Conservation (phyloP, 1,140 invertebrate species). For the Cyclina sinensis region DNA sequence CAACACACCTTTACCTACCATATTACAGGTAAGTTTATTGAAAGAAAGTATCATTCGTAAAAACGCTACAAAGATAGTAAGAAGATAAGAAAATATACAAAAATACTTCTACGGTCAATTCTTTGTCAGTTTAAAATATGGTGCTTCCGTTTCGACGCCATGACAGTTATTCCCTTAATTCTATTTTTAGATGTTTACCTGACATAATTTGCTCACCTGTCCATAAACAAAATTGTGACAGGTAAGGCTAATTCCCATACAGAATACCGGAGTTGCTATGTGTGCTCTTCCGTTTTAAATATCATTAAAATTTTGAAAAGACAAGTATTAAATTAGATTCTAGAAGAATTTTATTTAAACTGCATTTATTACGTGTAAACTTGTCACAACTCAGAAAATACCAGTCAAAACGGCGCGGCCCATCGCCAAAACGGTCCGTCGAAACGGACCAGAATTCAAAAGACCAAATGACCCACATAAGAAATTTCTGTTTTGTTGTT, state of each 20-base stretch:
- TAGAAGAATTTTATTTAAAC: too few relatives aligned
- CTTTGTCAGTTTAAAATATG: not conserved
- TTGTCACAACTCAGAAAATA: too few relatives aligned
- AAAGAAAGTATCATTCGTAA: not conserved
- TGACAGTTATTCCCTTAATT: conserved; percentile 52
- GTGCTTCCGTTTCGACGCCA: conserved; percentile 52
- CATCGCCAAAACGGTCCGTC: too few relatives aligned
- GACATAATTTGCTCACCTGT: conserved; percentile 28
- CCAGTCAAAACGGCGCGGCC: too few relatives aligned
- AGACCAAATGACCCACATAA: too few relatives aligned
- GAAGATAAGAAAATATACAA: not conserved
- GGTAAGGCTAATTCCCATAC: too few relatives aligned
- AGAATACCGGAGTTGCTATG: not conserved
- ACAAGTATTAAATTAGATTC: too few relatives aligned
- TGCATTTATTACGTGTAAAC: too few relatives aligned
- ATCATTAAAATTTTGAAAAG: too few relatives aligned
- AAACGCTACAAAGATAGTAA: not conserved
- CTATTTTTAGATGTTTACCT: conserved; percentile 58
- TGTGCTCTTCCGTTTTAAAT: too few relatives aligned
- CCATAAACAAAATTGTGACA: conserved; percentile 26
- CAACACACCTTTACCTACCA: not conserved
- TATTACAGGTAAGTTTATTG: not conserved
- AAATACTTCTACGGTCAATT: not conserved
- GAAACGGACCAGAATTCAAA: too few relatives aligned
- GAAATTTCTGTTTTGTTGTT: too few relatives aligned